Evolutionary conservation across 2,888 invertebrate species (phyloP), one percentile per base, ranked within the genome.

Genomic region (Nesidiocoris tenuis): DNA sequence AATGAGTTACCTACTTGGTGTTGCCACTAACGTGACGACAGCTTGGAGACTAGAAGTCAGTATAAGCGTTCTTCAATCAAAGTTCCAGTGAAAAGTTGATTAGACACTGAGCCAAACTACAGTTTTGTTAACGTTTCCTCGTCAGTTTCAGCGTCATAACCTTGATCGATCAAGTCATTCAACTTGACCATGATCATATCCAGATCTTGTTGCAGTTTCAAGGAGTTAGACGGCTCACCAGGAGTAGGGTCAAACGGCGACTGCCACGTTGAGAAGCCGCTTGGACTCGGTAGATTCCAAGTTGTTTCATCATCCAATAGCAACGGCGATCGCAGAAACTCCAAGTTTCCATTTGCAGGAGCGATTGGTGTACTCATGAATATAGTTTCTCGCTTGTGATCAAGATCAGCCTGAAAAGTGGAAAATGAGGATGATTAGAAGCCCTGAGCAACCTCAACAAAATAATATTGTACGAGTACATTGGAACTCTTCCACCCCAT

Each of bases 191-290:
- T 66, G 18, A 75, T 64, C 67, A 67, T 57, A 21, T 75, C 75
- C 23, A 75, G 39, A 56, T 75, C 67, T 21, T 64, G 24, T 25
- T 75, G 75, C 9, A 74, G 19, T 24, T 74, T 64, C n/a, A 65
- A 18, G 1, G 74, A 65, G 65, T 74, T 64, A 12, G 74, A 74
- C 1, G 74, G 24, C 57, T 75, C 74, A 21, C 72, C 61, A 2
- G 23, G 24, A 9, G 9, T 1, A 5, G 2, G 7, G 2, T 25
- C 61, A 21, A 21, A 39, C 1, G 18, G 22, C 1, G 77, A 67
- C 66, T 79, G 77, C 80, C 80, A 80, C 7, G 77, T 75, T 1
- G 79, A 80, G 1, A 80, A 79, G 39, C 79, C 77, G 65, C 78
- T 79, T 7, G 75, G 68, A 54, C 74, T 76, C 7, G 78, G 78